These are phyloP conservation scores for Helostoma temminkii DNA, from an alignment of 2,797 vertebrate genomes.

Conservation along the genomic window DNA sequence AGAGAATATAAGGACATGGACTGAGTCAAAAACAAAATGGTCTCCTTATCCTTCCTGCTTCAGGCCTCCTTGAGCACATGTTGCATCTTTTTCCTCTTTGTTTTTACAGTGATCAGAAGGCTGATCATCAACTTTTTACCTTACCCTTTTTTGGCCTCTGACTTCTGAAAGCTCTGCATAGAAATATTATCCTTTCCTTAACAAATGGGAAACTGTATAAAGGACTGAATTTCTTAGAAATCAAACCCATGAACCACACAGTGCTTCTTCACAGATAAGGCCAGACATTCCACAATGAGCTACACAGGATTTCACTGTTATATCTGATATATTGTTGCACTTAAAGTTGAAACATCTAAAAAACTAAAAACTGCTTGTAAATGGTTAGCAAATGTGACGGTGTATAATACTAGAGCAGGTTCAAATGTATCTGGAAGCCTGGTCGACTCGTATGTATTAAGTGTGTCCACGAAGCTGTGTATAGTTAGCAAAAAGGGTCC, in stretches of 20 bases:
- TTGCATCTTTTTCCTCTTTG: not conserved
- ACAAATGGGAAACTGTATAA: too few species aligned
- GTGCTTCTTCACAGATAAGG: too few species aligned
- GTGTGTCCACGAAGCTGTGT: not conserved
- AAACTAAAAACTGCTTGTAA: not conserved
- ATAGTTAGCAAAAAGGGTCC: not conserved
- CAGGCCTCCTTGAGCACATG: slow-evolving; percentile 4
- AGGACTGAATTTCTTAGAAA: too few species aligned
- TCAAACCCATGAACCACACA: too few species aligned
- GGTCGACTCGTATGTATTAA: not conserved
- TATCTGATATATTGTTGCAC: too few species aligned
- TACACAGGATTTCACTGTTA: too few species aligned
- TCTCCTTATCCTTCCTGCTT: slow-evolving; percentile 29
- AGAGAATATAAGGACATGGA: slow-evolving; percentile 86
- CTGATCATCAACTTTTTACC: too few species aligned
- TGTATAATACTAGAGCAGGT: not conserved
- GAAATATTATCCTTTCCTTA: too few species aligned
- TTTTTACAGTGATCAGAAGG: not conserved
- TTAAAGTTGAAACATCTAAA: too few species aligned
- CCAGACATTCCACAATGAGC: too few species aligned
- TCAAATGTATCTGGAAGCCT: not conserved
- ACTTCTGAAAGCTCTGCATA: too few species aligned
- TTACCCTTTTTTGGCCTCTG: too few species aligned
- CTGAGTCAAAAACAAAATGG: slow-evolving; percentile 25
- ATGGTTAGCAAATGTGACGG: not conserved